Evolutionary conservation across 1,140 invertebrate species (phyloP), one percentile per base, ranked within the genome.

Genomic region (Sweltsa coloradensis): DNA sequence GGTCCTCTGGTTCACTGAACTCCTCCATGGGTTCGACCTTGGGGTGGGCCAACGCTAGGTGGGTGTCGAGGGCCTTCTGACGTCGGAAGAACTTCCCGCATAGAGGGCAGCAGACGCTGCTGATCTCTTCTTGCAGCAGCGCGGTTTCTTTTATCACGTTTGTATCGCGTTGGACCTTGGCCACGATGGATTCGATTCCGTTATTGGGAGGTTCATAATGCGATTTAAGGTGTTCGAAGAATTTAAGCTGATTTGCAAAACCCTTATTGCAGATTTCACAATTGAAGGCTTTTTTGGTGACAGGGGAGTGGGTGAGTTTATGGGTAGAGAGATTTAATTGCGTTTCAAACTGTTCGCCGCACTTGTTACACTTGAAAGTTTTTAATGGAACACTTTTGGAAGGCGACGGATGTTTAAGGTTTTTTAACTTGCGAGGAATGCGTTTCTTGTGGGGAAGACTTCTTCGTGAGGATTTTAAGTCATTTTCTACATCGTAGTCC

Each of bases 1-100:
- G 71, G 62, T 87, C 85, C 62, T 87, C 85, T 0, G 83, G 76
- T 54, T 87, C 84, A 47, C 82, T 85, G 58, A 87, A 86, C 59
- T 86, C 84, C 52, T 74, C 70, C 5, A 71, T 66, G 13, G 62
- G 67, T 14, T 60, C 55, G 34, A 53, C 64, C 65, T 74, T 60
- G 50, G 57, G 64, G 60, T 78, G 75, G 0, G 66, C 62, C 24
- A 75, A 68, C 48, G 69, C 68, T 47, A 78, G 67, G 55, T 83
- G 79, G 3, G 69, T 65, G 31, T 80, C 77, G 51, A 72, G 74
- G n/a, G 75, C 71, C 53, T 78, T 80, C 56, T 79, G 74, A 45
- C 74, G 69, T 27, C 73, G 66, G 57, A 81, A 81, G 21, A 67
- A 67, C 57, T 76, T 78, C 41, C 74, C 75, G 55, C 78, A 81